Evolutionary conservation across 1,140 invertebrate genomes (phyloP).

Genomic region (Palaemon carinicauda): DNA sequence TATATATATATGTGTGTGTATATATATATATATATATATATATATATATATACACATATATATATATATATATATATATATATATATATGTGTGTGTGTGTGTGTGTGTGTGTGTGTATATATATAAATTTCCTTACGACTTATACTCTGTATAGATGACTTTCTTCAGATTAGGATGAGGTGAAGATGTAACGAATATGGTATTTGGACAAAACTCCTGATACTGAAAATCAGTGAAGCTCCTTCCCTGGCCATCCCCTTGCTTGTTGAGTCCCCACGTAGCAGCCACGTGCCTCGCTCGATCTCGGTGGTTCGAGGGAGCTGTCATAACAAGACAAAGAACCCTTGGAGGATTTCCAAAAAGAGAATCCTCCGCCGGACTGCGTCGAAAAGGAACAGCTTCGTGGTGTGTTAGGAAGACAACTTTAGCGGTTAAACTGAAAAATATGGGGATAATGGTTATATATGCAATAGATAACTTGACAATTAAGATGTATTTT

Average conservation of each 20-base stretch:
- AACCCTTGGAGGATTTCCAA: background rate
- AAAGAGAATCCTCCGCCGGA: background rate
- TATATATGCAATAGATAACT: no score
- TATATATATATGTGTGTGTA: no score
- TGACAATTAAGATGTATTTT: no score
- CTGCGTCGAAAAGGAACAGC: no score
- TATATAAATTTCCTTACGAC: background rate
- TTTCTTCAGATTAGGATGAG: background rate
- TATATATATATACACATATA: no score
- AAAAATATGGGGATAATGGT: no score
- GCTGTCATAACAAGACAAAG: slow-evolving; percentile 19
- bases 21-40: background rate
- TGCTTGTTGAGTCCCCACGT: background rate
- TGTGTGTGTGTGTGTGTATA: background rate
- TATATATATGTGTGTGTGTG: background rate
- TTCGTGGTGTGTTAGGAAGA: background rate
- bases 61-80: no score
- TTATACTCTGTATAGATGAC: background rate
- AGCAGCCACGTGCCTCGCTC: slow-evolving; percentile 1
- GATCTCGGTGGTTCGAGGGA: background rate
- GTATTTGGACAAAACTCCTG: background rate
- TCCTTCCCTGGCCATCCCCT: no score
- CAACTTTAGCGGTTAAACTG: background rate
- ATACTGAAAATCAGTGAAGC: background rate
- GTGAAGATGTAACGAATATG: background rate